Evolutionary conservation across 2,113 vertebrate genomes (phyloP), one percentile per base, ranked within the genome.

Genomic region (Pluvianellus socialis): DNA sequence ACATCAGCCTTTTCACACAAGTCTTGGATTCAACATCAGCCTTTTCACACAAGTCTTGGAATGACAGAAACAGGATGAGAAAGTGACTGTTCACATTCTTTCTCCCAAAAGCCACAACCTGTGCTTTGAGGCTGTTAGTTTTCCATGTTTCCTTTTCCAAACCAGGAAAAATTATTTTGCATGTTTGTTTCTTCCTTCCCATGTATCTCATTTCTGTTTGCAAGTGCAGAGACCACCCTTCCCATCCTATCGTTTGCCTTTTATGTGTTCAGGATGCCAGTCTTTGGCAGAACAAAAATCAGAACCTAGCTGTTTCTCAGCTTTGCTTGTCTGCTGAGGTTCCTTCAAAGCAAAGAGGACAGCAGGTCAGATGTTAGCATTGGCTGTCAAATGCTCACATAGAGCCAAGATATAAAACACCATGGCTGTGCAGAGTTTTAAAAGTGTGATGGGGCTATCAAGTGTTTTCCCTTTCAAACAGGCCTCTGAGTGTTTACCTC

Each of bases 21-120:
- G 88, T 6, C 68, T 93, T 53, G 92, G 77, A 94, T 38, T 83
- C 85, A 3, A 30, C 85, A 62, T 67, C 88, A 28, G 82, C 38
- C 56, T 63, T 73, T 76, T 84, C 94, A 90, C 90, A 67, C 74
- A 32, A 84, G 88, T 6, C 68, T 93, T 53, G 92, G 77, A 94
- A 74, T 4, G 86, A 33, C 68, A 85, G 94, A 7, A 74, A 50
- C 76, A 72, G 89, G 80, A 92, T 83, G 95, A 71, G 79, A 94
- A 86, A 82, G 86, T 59, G 94, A 2, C 89, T 66, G 42, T 67
- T 75, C 5, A 2, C 71, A 8, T 80, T 94, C 82, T 72, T 92
- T 81, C 84, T 65, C 84, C 47, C 59, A 12, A 45, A 74, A 94
- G 67, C 87, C 88, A 30, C 89, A 79, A 61, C 74, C 42, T 35